These are phyloP conservation scores for Rhadina sibilatrix DNA, from an alignment of 2,113 vertebrate species.

Conservation along the genomic window DNA sequence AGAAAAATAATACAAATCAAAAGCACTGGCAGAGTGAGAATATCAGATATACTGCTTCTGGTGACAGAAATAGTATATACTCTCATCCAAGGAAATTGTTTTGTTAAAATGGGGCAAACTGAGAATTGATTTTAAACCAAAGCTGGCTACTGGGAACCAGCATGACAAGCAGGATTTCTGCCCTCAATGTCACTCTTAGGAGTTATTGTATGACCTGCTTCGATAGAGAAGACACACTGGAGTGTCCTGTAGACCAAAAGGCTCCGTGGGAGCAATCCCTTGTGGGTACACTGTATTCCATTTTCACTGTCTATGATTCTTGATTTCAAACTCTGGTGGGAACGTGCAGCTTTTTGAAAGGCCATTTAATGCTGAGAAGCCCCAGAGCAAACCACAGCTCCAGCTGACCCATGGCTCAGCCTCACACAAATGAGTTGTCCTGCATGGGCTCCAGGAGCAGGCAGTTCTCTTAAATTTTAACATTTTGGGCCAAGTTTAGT, in stretches of 20 bases:
- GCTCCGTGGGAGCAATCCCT: fast-evolving
- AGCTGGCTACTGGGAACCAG: neutral
- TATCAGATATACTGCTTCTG: neutral
- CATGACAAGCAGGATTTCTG: neutral
- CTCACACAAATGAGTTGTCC: neutral
- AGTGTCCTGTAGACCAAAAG: neutral
- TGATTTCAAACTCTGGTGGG: neutral
- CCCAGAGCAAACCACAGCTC: neutral
- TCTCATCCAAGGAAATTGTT: neutral
- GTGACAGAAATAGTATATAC: neutral
- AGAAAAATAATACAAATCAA: neutral
- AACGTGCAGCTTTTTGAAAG: neutral
- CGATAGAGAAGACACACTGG: too few relatives aligned
- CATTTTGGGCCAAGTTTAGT: neutral
- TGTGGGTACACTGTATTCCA: neutral
- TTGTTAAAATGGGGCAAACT: neutral
- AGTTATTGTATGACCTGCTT: neutral
- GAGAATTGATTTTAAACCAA: neutral
- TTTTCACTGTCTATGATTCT: neutral
- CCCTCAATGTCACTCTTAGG: neutral
- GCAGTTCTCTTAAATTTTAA: neutral
- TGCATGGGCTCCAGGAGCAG: neutral
- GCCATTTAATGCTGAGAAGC: neutral
- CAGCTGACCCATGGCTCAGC: neutral
- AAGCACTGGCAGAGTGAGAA: neutral